Percentiles rank a stretch among this genome's conserved stretches.
These are phyloP conservation scores for Mirounga angustirostris DNA, from an alignment of 2,113 vertebrate species.

Conservation along the genomic window DNA sequence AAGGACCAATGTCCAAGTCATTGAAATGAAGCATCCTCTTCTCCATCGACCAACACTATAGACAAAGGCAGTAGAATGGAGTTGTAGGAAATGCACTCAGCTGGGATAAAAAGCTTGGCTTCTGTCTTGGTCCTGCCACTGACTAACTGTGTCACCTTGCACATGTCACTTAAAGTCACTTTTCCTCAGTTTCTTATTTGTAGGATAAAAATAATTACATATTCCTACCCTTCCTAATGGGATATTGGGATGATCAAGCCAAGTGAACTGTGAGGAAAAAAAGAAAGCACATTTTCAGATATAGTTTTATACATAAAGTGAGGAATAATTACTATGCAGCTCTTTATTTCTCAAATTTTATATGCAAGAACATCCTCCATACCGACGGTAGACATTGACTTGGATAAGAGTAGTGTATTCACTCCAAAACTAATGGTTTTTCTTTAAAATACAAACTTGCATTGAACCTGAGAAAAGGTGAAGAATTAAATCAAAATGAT, in stretches of 20 bases:
- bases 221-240: neutral
- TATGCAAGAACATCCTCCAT: neutral
- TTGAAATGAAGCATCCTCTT: neutral
- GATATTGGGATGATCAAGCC: neutral
- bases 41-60: neutral
- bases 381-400: neutral
- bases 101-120: neutral
- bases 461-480: neutral
- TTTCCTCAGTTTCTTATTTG: neutral
- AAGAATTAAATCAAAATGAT: slow-evolving; percentile 31
- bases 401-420: slow-evolving; percentile 17
- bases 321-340: neutral
- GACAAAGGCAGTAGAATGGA: neutral
- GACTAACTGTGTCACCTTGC: neutral
- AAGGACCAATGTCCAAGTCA: neutral
- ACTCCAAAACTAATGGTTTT: slow-evolving; percentile 4
- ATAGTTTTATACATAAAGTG: slow-evolving; percentile 55
- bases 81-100: neutral
- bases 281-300: slow-evolving; percentile 77
- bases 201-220: neutral
- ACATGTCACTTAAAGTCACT: neutral
- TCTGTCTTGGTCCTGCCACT: slow-evolving; percentile 15
- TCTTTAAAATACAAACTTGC: neutral
- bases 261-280: slow-evolving; percentile 3
- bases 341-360: slow-evolving; percentile 57